A percentile compares a stretch with the other conserved stretches of the same genome.
phyloP scores from a whole-genome alignment of 2,113 vertebrate genomes.

The Himantopus leucocephalus region DNA sequence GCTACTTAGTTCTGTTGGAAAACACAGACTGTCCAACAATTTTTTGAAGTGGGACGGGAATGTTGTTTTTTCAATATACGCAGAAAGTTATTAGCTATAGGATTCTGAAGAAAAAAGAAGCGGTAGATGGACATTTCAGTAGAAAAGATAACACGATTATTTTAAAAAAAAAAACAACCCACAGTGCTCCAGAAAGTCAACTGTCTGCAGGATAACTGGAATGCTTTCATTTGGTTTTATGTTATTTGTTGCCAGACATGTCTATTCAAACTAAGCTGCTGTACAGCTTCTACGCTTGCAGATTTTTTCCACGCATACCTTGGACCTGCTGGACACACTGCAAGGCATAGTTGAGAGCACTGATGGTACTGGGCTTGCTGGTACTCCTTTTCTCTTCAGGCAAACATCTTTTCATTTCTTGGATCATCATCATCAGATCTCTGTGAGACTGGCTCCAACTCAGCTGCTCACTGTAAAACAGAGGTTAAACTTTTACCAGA shows the following conservation, averaged over 20 bases:
- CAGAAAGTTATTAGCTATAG: not conserved
- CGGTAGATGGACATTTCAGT: not conserved
- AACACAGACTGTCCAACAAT: not conserved
- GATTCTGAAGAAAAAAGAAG: not conserved
- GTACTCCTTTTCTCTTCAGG: conserved; percentile 76
- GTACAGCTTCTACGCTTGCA: not conserved
- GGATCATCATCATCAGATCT: conserved; percentile 79
- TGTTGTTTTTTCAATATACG: not conserved
- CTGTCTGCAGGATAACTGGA: not conserved
- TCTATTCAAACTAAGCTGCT: not conserved
- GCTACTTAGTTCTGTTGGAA: not conserved
- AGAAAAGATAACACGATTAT: not conserved
- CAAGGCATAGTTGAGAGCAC: conserved; percentile 85
- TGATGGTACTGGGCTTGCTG: conserved; percentile 83
- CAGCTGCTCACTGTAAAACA: conserved; percentile 29
- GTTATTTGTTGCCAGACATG: not conserved
- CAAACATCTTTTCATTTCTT: conserved; percentile 88
- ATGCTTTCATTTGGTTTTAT: not conserved
- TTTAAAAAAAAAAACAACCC: not conserved
- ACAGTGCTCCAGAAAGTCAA: not conserved
- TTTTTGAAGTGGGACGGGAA: not conserved
- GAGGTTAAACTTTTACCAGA: not conserved
- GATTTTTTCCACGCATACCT: conserved; percentile 67
- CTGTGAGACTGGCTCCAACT: conserved; percentile 71
- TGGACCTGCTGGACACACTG: conserved; percentile 86